These are phyloP conservation scores for Polyploca ridens DNA, from an alignment of 2,888 invertebrate species.

Conservation along the genomic window DNA sequence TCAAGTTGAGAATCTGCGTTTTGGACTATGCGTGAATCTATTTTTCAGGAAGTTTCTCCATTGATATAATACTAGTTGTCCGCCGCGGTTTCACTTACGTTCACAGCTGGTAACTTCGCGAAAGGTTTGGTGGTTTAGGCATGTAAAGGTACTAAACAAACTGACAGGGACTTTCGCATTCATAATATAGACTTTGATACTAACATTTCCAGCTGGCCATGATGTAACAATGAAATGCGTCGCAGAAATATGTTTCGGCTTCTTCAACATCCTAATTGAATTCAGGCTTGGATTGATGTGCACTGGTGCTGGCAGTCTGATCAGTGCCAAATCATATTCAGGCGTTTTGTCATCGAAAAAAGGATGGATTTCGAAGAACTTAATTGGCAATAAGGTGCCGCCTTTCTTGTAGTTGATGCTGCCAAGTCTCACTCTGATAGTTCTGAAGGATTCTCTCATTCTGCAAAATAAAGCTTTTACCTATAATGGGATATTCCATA, in stretches of 20 bases:
- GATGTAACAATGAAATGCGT: slow-evolving; percentile 68
- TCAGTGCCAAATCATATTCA: slow-evolving; percentile 63
- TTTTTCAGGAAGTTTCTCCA: too few relatives aligned
- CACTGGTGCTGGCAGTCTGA: slow-evolving; percentile 52
- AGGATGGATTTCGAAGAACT: slow-evolving; percentile 66
- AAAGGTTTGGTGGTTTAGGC: too few relatives aligned
- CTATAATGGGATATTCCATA: too few relatives aligned
- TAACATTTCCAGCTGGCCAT: slow-evolving; percentile 55
- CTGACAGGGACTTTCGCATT: too few relatives aligned
- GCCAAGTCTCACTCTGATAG: slow-evolving; percentile 63
- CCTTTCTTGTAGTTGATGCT: slow-evolving; percentile 69
- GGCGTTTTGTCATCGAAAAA: slow-evolving; percentile 62
- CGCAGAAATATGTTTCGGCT: slow-evolving; percentile 37
- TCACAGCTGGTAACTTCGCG: too few relatives aligned
- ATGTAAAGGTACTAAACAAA: too few relatives aligned
- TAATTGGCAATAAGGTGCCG: slow-evolving; percentile 56
- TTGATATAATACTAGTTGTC: too few relatives aligned
- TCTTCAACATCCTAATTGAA: slow-evolving; percentile 54
- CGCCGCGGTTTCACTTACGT: too few relatives aligned
- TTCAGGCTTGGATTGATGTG: slow-evolving; percentile 45
- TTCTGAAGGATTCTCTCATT: slow-evolving; percentile 51
- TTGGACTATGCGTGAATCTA: too few relatives aligned
- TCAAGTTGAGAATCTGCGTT: too few relatives aligned
- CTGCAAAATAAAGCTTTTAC: slow-evolving; percentile 52
- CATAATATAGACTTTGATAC: slow-evolving; percentile 12